These are phyloP conservation scores for Furcula furcula DNA, from an alignment of 2,888 invertebrate species.

Conservation along the genomic window DNA sequence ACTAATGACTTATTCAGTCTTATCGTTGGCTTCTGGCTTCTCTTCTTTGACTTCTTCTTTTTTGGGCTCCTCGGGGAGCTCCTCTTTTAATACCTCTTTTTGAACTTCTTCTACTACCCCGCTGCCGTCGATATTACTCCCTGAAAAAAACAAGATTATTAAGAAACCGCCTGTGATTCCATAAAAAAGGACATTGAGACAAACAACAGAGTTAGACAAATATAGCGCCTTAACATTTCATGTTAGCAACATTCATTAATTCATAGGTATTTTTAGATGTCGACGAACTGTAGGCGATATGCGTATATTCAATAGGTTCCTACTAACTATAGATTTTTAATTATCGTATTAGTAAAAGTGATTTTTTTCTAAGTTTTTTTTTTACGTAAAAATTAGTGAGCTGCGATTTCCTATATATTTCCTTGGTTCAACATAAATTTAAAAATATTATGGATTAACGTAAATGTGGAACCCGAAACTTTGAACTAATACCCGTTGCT, in stretches of 20 bases:
- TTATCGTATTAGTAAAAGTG: too few species aligned
- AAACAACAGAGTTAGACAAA: slow-evolving; percentile 6
- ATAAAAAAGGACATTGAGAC: background rate
- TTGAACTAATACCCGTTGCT: too few species aligned
- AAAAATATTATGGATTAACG: too few species aligned
- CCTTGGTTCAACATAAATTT: too few species aligned
- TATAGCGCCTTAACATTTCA: background rate
- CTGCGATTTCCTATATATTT: too few species aligned
- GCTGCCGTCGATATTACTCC: slow-evolving; percentile 51
- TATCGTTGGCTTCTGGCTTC: slow-evolving; percentile 38
- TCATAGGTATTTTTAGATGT: too few species aligned
- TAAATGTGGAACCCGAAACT: too few species aligned
- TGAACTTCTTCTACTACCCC: slow-evolving; percentile 38
- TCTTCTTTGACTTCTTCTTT: slow-evolving; percentile 29
- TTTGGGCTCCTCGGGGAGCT: slow-evolving; percentile 27
- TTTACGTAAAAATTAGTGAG: too few species aligned
- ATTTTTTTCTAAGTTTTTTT: too few species aligned
- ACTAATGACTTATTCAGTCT: slow-evolving; percentile 65
- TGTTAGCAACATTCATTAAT: slow-evolving; percentile 2
- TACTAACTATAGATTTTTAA: too few species aligned
- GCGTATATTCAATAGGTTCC: too few species aligned
- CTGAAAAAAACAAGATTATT: slow-evolving; percentile 37
- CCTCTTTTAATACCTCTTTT: slow-evolving; percentile 16
- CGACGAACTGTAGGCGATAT: too few species aligned
- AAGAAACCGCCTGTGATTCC: background rate